Conservation (phyloP, 1,140 invertebrate species). For the Littorina saxatilis region DNA sequence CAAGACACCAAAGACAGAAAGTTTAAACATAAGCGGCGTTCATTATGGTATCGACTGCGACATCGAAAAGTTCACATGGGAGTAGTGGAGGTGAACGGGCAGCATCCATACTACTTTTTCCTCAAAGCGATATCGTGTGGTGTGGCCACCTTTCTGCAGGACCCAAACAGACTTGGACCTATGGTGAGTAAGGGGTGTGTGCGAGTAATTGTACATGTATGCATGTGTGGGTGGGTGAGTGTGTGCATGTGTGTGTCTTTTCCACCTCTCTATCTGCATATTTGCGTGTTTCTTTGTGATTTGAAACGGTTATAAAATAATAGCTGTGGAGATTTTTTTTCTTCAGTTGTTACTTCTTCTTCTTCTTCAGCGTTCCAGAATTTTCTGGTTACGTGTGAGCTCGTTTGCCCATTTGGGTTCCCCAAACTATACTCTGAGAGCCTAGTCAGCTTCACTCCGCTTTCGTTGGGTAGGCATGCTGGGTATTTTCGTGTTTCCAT, state of each 20-base stretch:
- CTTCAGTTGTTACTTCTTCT: no score
- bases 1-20: background rate
- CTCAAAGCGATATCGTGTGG: conserved; percentile 48
- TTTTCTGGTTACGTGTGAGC: no score
- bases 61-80: conserved; percentile 42
- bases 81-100: conserved; percentile 50
- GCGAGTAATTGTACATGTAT: background rate
- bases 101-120: conserved; percentile 48
- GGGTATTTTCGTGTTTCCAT: no score
- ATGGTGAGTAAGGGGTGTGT: conserved; percentile 39
- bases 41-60: conserved; percentile 47
- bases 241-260: conserved; percentile 23
- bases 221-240: background rate
- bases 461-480: no score
- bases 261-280: no score
- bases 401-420: no score
- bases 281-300: no score
- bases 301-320: no score
- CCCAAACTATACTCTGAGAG: no score
- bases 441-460: no score
- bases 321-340: no score
- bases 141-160: conserved; percentile 41
- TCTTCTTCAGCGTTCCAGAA: no score
- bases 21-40: conserved; percentile 7
- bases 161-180: conserved; percentile 44